phyloP scores from a whole-genome alignment of 64 coral and sea anemone species.

The Astreopora myriophthalma region DNA sequence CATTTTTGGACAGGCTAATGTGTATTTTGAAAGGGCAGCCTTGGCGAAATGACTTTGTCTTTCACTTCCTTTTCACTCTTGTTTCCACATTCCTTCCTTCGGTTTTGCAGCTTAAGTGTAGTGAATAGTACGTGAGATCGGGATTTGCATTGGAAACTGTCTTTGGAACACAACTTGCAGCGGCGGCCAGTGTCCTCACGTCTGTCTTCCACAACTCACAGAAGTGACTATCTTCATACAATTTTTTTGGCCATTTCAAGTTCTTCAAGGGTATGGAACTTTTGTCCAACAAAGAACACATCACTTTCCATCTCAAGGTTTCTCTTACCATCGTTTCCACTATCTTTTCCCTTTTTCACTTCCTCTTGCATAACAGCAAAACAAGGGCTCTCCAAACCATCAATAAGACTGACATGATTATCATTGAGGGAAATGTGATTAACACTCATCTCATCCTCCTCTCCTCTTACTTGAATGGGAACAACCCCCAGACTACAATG shows the following conservation, averaged over 20 bases:
- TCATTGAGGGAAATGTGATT: not conserved
- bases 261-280: slow-evolving; percentile 9
- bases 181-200: not conserved
- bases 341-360: not conserved
- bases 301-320: not conserved
- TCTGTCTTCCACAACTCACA: slow-evolving; percentile 40
- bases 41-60: slow-evolving; percentile 67
- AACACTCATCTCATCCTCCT: not conserved
- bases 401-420: not conserved
- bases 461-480: not conserved
- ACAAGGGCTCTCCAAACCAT: not conserved
- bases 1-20: not conserved
- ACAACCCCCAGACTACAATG: not conserved
- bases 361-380: not conserved
- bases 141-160: slow-evolving; percentile 18
- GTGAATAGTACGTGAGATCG: slow-evolving; percentile 24
- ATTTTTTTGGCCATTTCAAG: slow-evolving; percentile 5
- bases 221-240: slow-evolving; percentile 26
- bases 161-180: slow-evolving; percentile 30
- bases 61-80: not conserved
- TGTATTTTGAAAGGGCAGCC: slow-evolving; percentile 55
- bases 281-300: slow-evolving; percentile 32
- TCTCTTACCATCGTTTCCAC: not conserved
- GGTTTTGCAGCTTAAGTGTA: slow-evolving; percentile 10
- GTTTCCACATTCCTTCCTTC: not conserved